Conservation (phyloP, 2,888 invertebrate species). For the Boloria selene region DNA sequence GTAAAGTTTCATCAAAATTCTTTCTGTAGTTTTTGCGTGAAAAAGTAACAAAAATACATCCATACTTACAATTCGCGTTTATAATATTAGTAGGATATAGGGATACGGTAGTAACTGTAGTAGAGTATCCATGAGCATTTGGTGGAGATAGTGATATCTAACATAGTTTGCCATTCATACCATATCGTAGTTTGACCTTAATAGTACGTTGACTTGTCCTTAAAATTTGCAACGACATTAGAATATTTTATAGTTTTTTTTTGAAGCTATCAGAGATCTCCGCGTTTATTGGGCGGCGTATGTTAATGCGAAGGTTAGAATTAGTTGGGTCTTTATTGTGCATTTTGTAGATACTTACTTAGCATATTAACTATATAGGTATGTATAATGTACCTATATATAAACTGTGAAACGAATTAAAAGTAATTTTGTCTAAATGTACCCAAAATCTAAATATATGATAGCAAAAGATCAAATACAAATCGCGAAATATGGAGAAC, state of each 20-base stretch:
- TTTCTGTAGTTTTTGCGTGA: too few species aligned
- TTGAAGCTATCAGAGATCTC: slow-evolving; percentile 33
- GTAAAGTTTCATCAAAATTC: too few species aligned
- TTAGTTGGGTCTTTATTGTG: slow-evolving; percentile 10
- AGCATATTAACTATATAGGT: slow-evolving; percentile 14
- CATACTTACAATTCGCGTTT: too few species aligned
- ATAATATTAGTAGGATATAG: too few species aligned
- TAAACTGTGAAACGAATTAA: too few species aligned
- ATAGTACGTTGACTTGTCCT: slow-evolving; percentile 42
- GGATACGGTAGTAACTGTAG: neutral
- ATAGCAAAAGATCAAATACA: too few species aligned
- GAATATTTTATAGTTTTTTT: slow-evolving; percentile 44
- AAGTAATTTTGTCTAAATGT: too few species aligned
- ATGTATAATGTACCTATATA: neutral
- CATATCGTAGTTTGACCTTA: slow-evolving; percentile 25
- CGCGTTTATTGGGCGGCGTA: slow-evolving; percentile 27
- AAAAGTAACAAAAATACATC: too few species aligned
- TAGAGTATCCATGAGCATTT: neutral
- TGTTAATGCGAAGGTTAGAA: slow-evolving; percentile 12
- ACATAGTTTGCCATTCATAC: slow-evolving; percentile 23
- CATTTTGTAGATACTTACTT: neutral
- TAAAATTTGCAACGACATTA: slow-evolving; percentile 37
- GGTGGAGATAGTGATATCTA: slow-evolving; percentile 8
- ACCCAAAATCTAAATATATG: too few species aligned
- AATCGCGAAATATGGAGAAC: too few species aligned